Base-by-base conservation (phyloP, 1,140 invertebrate genomes). In the Neodiprion fabricii region DNA sequence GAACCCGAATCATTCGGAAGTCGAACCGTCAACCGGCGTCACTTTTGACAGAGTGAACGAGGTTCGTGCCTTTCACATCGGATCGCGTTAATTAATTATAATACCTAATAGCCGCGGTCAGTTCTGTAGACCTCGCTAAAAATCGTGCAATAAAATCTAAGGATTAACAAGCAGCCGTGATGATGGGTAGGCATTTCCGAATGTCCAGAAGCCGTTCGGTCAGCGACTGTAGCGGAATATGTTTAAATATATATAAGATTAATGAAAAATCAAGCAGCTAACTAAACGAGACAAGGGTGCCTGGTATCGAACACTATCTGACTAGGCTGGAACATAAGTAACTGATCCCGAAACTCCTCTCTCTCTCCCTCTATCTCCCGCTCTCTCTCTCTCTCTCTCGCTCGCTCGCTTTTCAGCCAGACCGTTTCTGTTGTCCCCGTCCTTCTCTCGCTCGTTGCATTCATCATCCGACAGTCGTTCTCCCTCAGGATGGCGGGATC, bases 201-300 rank as follows among this genome's bases (percentile, higher is more conserved):
- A 28, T 8, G 21, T 11, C 67, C 67, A 21, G 40, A 61, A 61
- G 53, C 53, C 53, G 53, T 61, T 61, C 9, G 11, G 11, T 8
- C 4, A 3, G 11, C 53, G 28, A 40, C 28, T 40, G 28, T 40
- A 40, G 28, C 5, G 8, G 53, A 61, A 61, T 69, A 21, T 69
- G 67, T 47, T 47, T 21, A 80, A 82, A 81, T 75, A 40, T 40
- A 40, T 40, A 74, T 74, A 76, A 79, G 78, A 80, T 80, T 82
- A 79, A 84, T 83, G 80, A 83, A 79, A 83, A 82, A 83, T 85
- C 78, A 79, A 78, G 78, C 76, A 78, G 80, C 82, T 78, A 83
- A 84, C 78, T 80, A 84, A 85, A 85, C 83, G 80, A 86, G 85
- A 85, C 82, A 85, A 79, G 79, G 82, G 78, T 79, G 80, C 79